A percentile compares a stretch with the other conserved stretches of the same genome.
phyloP scores from a whole-genome alignment of 2,888 invertebrate species.

The Aspidiotus destructor region DNA sequence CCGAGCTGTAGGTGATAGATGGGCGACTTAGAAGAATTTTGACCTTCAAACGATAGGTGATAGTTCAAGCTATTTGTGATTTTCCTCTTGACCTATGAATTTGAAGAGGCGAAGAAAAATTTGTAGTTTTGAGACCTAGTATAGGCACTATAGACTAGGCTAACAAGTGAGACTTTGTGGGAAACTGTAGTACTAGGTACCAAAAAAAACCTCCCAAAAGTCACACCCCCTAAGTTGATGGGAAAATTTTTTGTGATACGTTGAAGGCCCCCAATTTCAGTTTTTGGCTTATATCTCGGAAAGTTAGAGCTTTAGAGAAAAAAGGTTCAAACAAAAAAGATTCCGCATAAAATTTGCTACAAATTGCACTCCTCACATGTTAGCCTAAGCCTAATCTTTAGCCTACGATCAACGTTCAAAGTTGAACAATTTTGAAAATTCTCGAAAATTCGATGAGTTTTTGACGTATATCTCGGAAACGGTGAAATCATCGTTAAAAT shows the following conservation, averaged over 20 bases:
- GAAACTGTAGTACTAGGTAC: neutral
- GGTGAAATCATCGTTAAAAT: neutral
- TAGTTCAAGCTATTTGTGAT: too few species aligned
- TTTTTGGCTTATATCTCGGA: neutral
- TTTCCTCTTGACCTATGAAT: too few species aligned
- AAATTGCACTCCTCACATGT: neutral
- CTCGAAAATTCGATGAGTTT: neutral
- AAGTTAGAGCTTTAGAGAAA: neutral
- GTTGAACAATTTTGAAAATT: neutral
- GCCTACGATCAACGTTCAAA: neutral
- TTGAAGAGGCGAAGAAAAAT: too few species aligned
- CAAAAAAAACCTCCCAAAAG: neutral
- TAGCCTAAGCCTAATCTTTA: neutral
- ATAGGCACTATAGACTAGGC: neutral
- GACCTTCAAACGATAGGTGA: too few species aligned
- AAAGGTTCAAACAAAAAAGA: too few species aligned
- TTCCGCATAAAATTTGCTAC: constrained; percentile 1
- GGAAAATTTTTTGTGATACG: too few species aligned
- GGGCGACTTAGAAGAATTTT: too few species aligned
- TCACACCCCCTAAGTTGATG: too few species aligned
- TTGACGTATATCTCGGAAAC: neutral
- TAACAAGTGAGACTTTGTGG: neutral
- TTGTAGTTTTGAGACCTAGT: neutral
- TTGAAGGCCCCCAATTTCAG: constrained; percentile 2
- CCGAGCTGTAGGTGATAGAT: too few species aligned